Base-by-base conservation (phyloP, 1,140 invertebrate genomes). In the Drosophila baimaii region DNA sequence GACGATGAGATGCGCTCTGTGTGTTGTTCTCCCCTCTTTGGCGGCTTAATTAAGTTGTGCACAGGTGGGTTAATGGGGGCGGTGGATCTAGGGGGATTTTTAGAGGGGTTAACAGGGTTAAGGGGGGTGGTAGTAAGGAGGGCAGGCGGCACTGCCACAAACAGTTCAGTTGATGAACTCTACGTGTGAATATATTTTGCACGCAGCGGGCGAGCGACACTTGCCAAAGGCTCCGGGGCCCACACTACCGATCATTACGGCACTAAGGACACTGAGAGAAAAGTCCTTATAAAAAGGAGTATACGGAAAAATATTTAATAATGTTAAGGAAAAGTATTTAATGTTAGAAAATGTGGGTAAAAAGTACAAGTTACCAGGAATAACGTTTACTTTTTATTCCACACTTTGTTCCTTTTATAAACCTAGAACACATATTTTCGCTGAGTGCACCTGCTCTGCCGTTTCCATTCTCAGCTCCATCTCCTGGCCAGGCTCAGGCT, bases 141-240 rank as follows among this genome's bases (percentile, higher is more conserved):
- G 8, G 8, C 12, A 29, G 37, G 46, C 27, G 43, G 54, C 19
- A 35, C 75, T 88, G 84, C 80, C 83, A 89, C 84, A 88, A 89
- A 71, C 80, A 90, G 80, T 84, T 84, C 84, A 90, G 77, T 90
- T 89, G 84, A 89, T 89, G 84, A 84, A 89, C 84, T 84, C 81
- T 78, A 77, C 62, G 84, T 89, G 80, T 81, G 80, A 89, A 83
- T 89, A 81, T 84, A 89, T 89, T 88, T 89, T 75, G 77, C 80
- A 66, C 84, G 65, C 84, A 89, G 84, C 84, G 77, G 84, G 84
- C 69, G 84, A 78, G 84, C 84, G 65, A 89, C 84, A 88, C 84
- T 88, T 89, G 84, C 84, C 78, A 76, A 54, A 57, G 62, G 51
- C 76, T 73, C 63, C 19, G 27, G 19, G 39, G 73, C 70, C 79